These are phyloP conservation scores for Ceratoteleas bidentatus DNA, from an alignment of 1,140 invertebrate species.

Conservation along the genomic window DNA sequence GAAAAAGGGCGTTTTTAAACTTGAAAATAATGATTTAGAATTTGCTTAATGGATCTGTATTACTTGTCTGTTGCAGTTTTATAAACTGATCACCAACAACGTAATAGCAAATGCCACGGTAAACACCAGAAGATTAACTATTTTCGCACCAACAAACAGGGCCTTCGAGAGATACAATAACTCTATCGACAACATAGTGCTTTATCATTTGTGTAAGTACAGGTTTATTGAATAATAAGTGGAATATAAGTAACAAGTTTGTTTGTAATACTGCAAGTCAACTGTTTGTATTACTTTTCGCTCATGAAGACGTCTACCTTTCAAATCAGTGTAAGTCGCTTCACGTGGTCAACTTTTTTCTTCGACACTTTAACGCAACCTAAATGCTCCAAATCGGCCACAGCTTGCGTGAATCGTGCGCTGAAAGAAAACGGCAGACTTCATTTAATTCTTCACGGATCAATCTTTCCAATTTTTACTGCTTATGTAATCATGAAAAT, in stretches of 20 bases:
- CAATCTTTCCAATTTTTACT: not conserved
- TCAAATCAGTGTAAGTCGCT: conserved; percentile 12
- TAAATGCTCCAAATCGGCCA: conserved; percentile 54
- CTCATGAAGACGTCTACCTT: too few relatives aligned
- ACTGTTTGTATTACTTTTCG: too few relatives aligned
- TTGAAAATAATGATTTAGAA: too few relatives aligned
- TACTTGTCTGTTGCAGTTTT: conserved; percentile 35
- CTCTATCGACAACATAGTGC: conserved; percentile 84
- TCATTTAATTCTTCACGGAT: not conserved
- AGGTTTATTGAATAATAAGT: not conserved
- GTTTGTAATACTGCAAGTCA: too few relatives aligned
- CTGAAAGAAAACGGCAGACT: conserved; percentile 20
- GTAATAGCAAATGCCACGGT: conserved; percentile 39
- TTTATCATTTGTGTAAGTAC: conserved; percentile 91
- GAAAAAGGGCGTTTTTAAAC: too few relatives aligned
- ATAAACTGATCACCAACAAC: conserved; percentile 40
- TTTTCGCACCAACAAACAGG: conserved; percentile 85
- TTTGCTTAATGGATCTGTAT: not conserved
- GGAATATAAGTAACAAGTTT: too few relatives aligned
- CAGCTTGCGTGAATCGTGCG: conserved; percentile 51
- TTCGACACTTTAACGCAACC: conserved; percentile 49
- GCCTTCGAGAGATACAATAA: conserved; percentile 87
- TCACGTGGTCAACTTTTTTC: conserved; percentile 52
- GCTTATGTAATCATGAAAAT: not conserved
- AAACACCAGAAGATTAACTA: conserved; percentile 33